Base-by-base conservation (phyloP, 2,113 vertebrate species). In the Anolis sagrei region DNA sequence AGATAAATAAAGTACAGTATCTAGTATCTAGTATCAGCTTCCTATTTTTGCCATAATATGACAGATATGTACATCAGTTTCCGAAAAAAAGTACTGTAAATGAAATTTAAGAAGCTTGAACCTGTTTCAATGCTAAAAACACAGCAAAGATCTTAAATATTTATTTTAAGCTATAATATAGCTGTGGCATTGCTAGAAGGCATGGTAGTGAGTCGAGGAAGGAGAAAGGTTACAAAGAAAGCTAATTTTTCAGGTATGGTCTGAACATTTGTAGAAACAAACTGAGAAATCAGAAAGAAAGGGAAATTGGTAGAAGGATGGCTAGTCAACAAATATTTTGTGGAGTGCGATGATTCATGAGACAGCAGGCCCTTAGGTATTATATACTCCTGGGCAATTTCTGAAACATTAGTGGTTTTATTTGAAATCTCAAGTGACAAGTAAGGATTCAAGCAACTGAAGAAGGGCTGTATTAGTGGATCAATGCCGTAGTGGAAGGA, bases 201-300 rank as follows among this genome's bases (percentile, higher is more conserved):
- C 11, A 34, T 36, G 29, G 21, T 73, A 62, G 34, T 49, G 32
- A 85, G 70, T 27, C 16, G 23, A 44, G 34, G 49, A 44, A 80
- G n/a, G 36, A 85, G 64, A 11, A 84, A 84, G 25, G 48, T 36
- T 51, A 54, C 48, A 82, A 72, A 27, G 25, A 72, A 92, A 79
- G 72, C 36, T 32, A 25, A 8, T 10, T 88, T 75, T 91, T 89
- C 84, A 68, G 34, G 64, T 90, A n/a, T 93, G 74, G 79, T 49
- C 32, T 25, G 34, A 70, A 72, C 39, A 91, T 72, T 44, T 76
- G 74, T 14, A 49, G 85, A 90, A 84, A 36, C 5, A 19, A 91
- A 89, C 82, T 44, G 79, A 84, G 19, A 76, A 86, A 80, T 13
- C 39, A 61, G 10, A 9, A 19, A 29, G 25, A 84, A 69, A 73